Evolutionary conservation across 2,113 vertebrate genomes (phyloP), one percentile per base, ranked within the genome.

Genomic region (Lanius collurio): DNA sequence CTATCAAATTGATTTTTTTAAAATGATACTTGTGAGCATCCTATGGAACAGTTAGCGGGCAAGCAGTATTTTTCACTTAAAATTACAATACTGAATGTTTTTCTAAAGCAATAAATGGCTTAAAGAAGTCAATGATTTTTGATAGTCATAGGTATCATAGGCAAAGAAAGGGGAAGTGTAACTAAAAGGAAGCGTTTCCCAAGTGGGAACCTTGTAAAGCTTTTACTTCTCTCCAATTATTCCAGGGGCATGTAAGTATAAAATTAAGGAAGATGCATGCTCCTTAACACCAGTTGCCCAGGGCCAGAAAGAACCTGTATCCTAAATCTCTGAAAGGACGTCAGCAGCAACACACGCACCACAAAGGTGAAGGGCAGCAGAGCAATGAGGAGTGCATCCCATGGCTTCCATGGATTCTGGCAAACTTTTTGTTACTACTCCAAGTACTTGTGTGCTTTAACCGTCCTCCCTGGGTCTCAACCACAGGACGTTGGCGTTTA

Each of bases 61-160:
- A 80, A 77, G 15, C 7, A 56, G 11, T 20, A 57, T 59, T 83
- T 69, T 87, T 46, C 35, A 74, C 19, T 49, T 46, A 31, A 8
- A 49, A 6, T 11, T n/a, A 15, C 2, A 5, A 53, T 31, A 60
- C 1, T 0, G 0, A 10, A 52, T 9, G 21, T 16, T 76, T 55
- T 85, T 83, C 47, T 56, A 28, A 63, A 50, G 11, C n/a, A 95
- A 80, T 27, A 33, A 79, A 62, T 8, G 6, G 16, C 28, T 87
- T 50, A 30, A 68, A 11, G 2, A 63, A 88, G 15, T 22, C 18
- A 85, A 35, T 2, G 1, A 15, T 18, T 90, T 85, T 44, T 50
- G 7, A 1, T 24, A 65, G 37, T 37, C 37, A 37, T 37, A 37
- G 37, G 37, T 11, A 55, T 2, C 14, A n/a, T 0, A 53, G 15